phyloP scores from a whole-genome alignment of 2,888 invertebrate genomes.

The Drosophila sordidapex region DNA sequence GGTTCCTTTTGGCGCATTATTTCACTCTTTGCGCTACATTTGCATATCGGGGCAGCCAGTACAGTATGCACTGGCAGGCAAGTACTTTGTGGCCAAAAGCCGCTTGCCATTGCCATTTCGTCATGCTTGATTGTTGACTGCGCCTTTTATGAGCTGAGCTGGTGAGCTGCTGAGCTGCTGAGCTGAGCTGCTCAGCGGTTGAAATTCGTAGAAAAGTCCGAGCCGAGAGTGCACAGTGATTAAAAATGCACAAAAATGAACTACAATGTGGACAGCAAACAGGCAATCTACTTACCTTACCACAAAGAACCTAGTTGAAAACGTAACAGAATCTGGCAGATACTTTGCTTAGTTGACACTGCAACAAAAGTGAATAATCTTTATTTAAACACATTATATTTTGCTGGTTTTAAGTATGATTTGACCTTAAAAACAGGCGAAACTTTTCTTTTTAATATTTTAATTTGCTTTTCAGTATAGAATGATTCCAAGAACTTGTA shows the following conservation, averaged over 20 bases:
- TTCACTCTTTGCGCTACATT: slow-evolving; percentile 60
- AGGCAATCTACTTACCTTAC: not conserved
- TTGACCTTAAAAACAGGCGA: not conserved
- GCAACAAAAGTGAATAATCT: not conserved
- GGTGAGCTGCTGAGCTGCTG: slow-evolving; percentile 17
- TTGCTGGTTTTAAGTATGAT: not conserved
- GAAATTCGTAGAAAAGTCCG: slow-evolving; percentile 68
- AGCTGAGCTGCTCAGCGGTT: slow-evolving; percentile 45
- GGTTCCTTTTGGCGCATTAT: slow-evolving; percentile 66
- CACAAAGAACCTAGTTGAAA: not conserved
- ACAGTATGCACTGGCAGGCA: slow-evolving; percentile 1
- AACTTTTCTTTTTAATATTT: not conserved
- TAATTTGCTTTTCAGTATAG: not conserved
- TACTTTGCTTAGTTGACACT: too few species aligned
- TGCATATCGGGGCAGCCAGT: slow-evolving; percentile 58
- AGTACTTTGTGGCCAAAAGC: slow-evolving; percentile 63
- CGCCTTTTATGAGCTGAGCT: slow-evolving; percentile 75
- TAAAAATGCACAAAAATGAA: slow-evolving; percentile 7
- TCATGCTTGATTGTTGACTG: slow-evolving; percentile 77
- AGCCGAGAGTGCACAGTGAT: slow-evolving; percentile 49
- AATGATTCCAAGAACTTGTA: too few species aligned
- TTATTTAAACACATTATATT: not conserved
- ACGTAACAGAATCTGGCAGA: not conserved
- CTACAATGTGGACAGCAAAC: not conserved
- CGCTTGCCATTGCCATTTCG: slow-evolving; percentile 73